Base-by-base conservation (phyloP, 2,113 vertebrate species). In the Ploceus nigricollis region DNA sequence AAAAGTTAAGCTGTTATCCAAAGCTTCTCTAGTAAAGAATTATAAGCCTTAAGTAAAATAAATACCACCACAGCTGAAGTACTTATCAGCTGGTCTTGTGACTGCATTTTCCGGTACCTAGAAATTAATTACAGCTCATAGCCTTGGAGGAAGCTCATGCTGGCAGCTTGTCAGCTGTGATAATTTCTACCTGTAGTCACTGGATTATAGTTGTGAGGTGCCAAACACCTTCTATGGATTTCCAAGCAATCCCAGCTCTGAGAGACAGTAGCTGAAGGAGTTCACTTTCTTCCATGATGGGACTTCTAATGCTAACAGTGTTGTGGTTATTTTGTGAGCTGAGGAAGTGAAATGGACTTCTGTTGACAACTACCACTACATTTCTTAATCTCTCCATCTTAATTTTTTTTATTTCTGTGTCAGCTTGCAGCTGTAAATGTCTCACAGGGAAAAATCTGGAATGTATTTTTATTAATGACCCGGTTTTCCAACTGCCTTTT, bases 341-440 rank as follows among this genome's bases (percentile, higher is more conserved):
- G 47, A 84, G 66, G 73, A 94, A 78, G 39, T 81, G 56, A 93
- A 93, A 58, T 53, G 71, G 22, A 73, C 20, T 15, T 91, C 50
- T 85, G 39, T 78, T 94, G 81, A 93, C 69, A 88, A 44, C 76
- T 72, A 58, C 28, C 57, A 31, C 73, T 53, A 31, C 31, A 64
- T 92, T 90, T 82, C 69, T 68, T 94, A 56, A 89, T 66, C 19
- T 86, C 72, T 82, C 64, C 2, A 4, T 35, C 39, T 78, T 57
- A n/a, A 2, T 78, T 69, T 65, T 56, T 60, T 89, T 77, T 44
- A 47, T 80, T 94, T 97, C 68, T 85, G 31, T 87, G n/a, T 93
- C 63, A 65, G 50, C 56, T 95, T 92, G 87, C 82, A 96, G 65
- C 75, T 96, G 93, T 95, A 87, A 57, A n/a, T 66, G 40, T 84